These are phyloP conservation scores for Vireo altiloquus DNA, from an alignment of 2,113 vertebrate species.

Conservation along the genomic window DNA sequence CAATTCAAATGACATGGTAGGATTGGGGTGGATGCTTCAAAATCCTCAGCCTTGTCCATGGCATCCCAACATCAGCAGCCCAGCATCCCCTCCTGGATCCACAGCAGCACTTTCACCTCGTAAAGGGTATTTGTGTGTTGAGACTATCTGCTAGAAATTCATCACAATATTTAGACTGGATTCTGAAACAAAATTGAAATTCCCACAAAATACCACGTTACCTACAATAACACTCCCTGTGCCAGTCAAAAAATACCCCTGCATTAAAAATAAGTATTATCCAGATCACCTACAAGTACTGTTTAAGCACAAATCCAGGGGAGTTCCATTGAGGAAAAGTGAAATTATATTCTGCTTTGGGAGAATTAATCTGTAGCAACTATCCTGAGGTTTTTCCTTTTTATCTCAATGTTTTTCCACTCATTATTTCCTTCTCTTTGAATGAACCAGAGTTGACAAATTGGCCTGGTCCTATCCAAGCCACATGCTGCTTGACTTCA, in stretches of 20 bases:
- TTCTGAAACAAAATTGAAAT: constrained; percentile 25
- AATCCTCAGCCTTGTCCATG: not conserved
- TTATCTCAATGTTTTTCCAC: constrained; percentile 47
- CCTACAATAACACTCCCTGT: not conserved
- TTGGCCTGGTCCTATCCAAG: constrained; percentile 43
- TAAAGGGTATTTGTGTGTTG: not conserved
- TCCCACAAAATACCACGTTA: constrained; percentile 23
- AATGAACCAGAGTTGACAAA: constrained; percentile 61
- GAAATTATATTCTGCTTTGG: not conserved
- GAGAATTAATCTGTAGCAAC: not conserved
- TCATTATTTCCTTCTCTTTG: constrained; percentile 45
- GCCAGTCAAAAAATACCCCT: constrained; percentile 16
- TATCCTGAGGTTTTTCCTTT: constrained; percentile 13
- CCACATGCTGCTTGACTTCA: constrained; percentile 58
- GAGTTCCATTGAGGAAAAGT: not conserved
- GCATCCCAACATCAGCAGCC: not conserved
- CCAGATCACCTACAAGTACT: not conserved
- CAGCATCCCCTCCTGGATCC: not conserved
- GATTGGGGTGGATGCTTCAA: not conserved
- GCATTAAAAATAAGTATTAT: constrained; percentile 4
- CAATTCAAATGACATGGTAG: not conserved
- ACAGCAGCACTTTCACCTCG: not conserved
- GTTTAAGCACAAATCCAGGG: not conserved
- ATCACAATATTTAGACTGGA: constrained; percentile 52
- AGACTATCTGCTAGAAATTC: constrained; percentile 44